Base-by-base conservation (phyloP, 2,113 vertebrate genomes). In the Peucedramus taeniatus region DNA sequence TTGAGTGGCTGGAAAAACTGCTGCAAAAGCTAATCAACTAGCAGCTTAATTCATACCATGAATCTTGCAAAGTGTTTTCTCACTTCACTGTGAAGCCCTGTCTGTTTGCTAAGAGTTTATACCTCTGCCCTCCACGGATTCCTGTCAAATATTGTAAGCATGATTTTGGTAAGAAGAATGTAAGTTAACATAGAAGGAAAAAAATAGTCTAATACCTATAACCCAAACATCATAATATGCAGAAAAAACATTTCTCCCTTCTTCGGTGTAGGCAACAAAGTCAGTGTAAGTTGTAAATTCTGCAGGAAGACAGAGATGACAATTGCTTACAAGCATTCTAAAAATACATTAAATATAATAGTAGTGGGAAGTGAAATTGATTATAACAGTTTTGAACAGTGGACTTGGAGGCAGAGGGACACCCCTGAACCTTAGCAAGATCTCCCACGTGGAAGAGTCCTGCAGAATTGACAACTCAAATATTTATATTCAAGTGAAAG, bases 21-120 rank as follows among this genome's bases (percentile, higher is more conserved):
- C 94, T 76, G 83, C 77, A 79, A 79, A 87, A 91, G 65, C 75
- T 91, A 90, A 96, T 92, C 66, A 92, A 54, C 71, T 8, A 72
- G 54, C 59, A 86, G 83, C 82, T 77, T 91, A 95, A 95, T 89
- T 92, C 83, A 87, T 76, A 78, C 66, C 72, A 89, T 82, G 94
- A 95, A 93, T 91, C 93, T 87, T 89, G 80, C 74, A 83, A 71
- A 84, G 44, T 45, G 56, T 90, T 94, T 84, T 89, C 90, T 87
- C 86, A 82, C 68, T 61, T 87, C 80, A 82, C 76, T 44, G 3
- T 30, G 53, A 84, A 94, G 75, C 23, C 40, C 45, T 60, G n/a
- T 45, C 75, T 93, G 81, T 93, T 91, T 94, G 81, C 63, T 70
- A 24, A 77, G 68, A 79, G 57, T 91, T 94, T 82, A 16, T 31